Evolutionary conservation across 2,888 invertebrate genomes (phyloP).

Genomic region (Herminia tarsipennalis): DNA sequence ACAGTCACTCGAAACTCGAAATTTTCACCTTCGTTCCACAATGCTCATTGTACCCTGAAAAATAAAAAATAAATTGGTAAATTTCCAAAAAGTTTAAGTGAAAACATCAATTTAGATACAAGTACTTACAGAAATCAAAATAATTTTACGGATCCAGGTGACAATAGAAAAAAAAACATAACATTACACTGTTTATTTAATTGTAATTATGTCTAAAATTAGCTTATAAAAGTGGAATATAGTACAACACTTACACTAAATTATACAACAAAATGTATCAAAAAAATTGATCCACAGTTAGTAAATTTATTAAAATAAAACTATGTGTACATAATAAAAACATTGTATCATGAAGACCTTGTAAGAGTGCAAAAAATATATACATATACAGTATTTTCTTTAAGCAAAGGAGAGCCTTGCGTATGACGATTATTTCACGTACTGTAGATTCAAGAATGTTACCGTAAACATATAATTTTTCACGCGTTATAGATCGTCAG

Average conservation of each 20-base stretch:
- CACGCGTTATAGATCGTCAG: too few species aligned
- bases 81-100: neutral
- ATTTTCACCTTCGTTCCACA: slow-evolving; percentile 41
- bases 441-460: too few species aligned
- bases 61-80: slow-evolving; percentile 3
- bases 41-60: slow-evolving; percentile 45
- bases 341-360: slow-evolving; percentile 53
- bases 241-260: slow-evolving; percentile 74
- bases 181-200: slow-evolving; percentile 75
- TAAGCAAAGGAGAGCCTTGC: too few species aligned
- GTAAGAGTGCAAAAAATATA: slow-evolving; percentile 66
- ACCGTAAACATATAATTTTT: too few species aligned
- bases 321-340: slow-evolving; percentile 62
- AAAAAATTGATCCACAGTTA: slow-evolving; percentile 72
- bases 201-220: slow-evolving; percentile 68
- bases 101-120: neutral
- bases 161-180: slow-evolving; percentile 54
- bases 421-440: too few species aligned
- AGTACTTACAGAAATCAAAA: slow-evolving; percentile 29
- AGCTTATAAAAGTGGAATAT: slow-evolving; percentile 80
- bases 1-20: neutral
- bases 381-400: slow-evolving; percentile 64
- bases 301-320: slow-evolving; percentile 61
- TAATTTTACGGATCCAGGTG: slow-evolving; percentile 14
- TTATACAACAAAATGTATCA: slow-evolving; percentile 68